These are phyloP conservation scores for Phorcus lineatus DNA, from an alignment of 2,888 invertebrate species.

Conservation along the genomic window DNA sequence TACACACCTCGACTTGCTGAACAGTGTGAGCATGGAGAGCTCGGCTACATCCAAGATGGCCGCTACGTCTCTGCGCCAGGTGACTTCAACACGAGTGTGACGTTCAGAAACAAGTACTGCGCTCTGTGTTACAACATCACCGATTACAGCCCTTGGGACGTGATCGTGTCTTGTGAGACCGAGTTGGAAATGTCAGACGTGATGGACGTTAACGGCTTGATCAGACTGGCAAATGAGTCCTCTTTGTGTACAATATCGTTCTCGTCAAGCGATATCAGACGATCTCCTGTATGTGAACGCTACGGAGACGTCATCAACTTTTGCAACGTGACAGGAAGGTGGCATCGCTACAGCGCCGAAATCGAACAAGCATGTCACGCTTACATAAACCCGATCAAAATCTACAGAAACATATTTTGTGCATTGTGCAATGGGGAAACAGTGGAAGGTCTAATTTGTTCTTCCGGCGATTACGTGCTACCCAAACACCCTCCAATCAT, in stretches of 20 bases:
- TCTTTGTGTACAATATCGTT: no score
- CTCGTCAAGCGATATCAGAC: no score
- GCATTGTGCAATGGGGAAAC: not conserved
- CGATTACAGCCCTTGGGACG: not conserved
- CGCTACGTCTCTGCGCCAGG: not conserved
- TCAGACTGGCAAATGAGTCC: no score
- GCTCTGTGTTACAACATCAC: not conserved
- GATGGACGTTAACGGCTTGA: no score
- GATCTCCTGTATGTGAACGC: no score
- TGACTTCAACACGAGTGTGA: not conserved
- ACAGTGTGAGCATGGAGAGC: not conserved
- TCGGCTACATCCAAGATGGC: not conserved
- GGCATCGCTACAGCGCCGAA: not conserved
- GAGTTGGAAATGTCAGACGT: no score
- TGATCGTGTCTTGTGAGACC: not conserved
- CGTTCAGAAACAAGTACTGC: not conserved
- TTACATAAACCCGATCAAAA: not conserved
- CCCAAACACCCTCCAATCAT: not conserved
- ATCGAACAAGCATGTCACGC: not conserved
- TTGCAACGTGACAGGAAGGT: not conserved
- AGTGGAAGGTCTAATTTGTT: not conserved
- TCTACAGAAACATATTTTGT: conserved; percentile 3
- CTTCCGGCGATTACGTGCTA: not conserved
- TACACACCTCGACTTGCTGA: not conserved
- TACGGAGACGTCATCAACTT: not conserved